Base-by-base conservation (phyloP, 2,113 vertebrate species). In the Trogon surrucura region DNA sequence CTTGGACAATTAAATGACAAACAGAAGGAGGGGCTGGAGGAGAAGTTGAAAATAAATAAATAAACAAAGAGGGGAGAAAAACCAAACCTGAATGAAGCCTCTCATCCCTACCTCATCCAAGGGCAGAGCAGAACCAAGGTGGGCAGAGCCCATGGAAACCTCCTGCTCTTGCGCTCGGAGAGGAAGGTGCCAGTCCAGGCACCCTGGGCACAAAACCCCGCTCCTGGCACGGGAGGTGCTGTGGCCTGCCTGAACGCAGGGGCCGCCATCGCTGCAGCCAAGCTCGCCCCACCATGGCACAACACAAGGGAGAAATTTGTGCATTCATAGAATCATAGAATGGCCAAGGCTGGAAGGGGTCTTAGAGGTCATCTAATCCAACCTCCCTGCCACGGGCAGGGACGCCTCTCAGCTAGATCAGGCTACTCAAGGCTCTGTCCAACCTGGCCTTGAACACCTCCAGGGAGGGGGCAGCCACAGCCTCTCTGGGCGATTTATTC, bases 1-100 rank as follows among this genome's bases (percentile, higher is more conserved):
- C 66, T 64, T 54, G 75, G 78, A 56, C 84, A 94, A 87, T 75
- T 71, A 85, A 95, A 62, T 22, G 70, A 91, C 82, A 93, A 41
- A 57, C 77, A 65, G 72, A 67, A 95, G 60, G 67, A 90, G 92
- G 27, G 72, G 60, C 34, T 67, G 41, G 34, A 73, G 53, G 12
- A 92, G 61, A 73, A 67, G 58, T 45, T 62, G 74, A 50, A 56
- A 62, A n/a, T 56, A 85, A 79, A 65, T 41, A 90, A 94, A 79
- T 11, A 60, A 81, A 73, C 34, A 77, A 62, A 58, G 2, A 18
- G 15, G 50, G 50, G 4, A 11, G 26, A 5, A 1, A 10, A 14
- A 32, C 56, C 15, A 81, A 82, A 91, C 5, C n/a, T n/a, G 65
- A 56, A 71, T 9, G 29, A 86, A 82, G 41, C 21, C 38, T 72